phyloP scores from a whole-genome alignment of 1,140 invertebrate genomes.

The Pseudomyrmex concolor region DNA sequence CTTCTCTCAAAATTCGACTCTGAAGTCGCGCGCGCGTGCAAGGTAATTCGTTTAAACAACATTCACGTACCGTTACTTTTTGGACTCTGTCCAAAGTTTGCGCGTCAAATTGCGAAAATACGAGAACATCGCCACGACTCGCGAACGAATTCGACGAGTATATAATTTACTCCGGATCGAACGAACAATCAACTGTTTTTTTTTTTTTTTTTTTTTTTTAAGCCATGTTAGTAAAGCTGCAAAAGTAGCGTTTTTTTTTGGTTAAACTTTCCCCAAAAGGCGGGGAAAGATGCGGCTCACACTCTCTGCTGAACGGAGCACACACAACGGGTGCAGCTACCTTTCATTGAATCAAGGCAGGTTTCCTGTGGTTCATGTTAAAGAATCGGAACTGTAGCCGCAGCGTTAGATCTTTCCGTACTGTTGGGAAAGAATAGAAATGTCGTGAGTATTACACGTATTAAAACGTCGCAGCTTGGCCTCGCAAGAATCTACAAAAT shows the following conservation, averaged over 20 bases:
- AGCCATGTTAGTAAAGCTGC: conserved; percentile 68
- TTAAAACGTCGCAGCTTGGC: conserved; percentile 61
- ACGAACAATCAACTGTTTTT: not conserved
- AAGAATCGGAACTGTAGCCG: conserved; percentile 96
- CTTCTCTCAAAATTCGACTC: too few relatives aligned
- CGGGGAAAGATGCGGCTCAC: conserved; percentile 53
- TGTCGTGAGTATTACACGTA: conserved; percentile 64
- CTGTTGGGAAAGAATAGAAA: conserved; percentile 87
- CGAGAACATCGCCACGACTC: too few relatives aligned
- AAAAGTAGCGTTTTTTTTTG: conserved; percentile 41
- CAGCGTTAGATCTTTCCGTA: conserved; percentile 96
- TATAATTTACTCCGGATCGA: not conserved
- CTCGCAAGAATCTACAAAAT: conserved; percentile 44
- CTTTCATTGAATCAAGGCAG: conserved; percentile 92
- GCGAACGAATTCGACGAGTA: not conserved
- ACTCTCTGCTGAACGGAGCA: conserved; percentile 59
- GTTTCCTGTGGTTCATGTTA: conserved; percentile 95
- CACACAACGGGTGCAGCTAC: conserved; percentile 76
- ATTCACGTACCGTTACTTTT: too few relatives aligned
- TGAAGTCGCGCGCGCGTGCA: too few relatives aligned
- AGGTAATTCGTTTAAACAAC: too few relatives aligned
- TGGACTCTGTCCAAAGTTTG: too few relatives aligned
- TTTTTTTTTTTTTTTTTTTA: conserved; percentile 4
- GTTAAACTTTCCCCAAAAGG: conserved; percentile 30
- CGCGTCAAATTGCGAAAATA: too few relatives aligned